Base-by-base conservation (phyloP, 2,797 vertebrate genomes). In the Clarias pachynema region DNA sequence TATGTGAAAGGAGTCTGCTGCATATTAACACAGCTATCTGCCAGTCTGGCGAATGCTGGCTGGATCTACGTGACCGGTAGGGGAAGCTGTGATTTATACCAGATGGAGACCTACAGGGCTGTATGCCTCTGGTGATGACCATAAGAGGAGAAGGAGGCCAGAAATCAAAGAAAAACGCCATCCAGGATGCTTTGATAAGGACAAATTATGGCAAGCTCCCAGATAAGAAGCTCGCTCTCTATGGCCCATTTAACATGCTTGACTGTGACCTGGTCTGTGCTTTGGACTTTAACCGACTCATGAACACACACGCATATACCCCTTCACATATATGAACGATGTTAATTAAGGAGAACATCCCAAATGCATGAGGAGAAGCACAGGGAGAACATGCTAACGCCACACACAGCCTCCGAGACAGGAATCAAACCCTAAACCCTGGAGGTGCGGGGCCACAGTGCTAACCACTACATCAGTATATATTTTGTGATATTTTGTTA, bases 1-100 rank as follows among this genome's bases (percentile, higher is more conserved):
- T 90, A 92, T 95, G 94, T 91, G 92, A 91, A 77, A 84, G 88
- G 87, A 89, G 86, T 93, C 94, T 94, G 92, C 81, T 93, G 91
- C 91, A 79, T 86, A 92, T 95, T 94, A 95, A 87, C 83, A 63
- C 70, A 90, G 90, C 92, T 88, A 77, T 89, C 89, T 91, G 90
- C 92, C 92, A 92, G 90, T 88, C 91, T 92, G 85, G 40, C 87
- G 84, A 90, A 66, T 22, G 22, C 86, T 89, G 89, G 84, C 85
- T 90, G 84, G 81, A 90, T 90, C 68, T 77, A 56, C 82, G 79
- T 31, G 34, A 86, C 59, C 85, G 82, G 84, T 85, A 77, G 1
- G 70, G 81, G 87, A 86, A 75, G 37, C 84, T 83, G 69, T 85
- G 85, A 85, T 89, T 87, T 89, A 92, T 89, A 91, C 85, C 86